phyloP scores from a whole-genome alignment of 2,797 vertebrate genomes.

The Rhynchonycteris naso region DNA sequence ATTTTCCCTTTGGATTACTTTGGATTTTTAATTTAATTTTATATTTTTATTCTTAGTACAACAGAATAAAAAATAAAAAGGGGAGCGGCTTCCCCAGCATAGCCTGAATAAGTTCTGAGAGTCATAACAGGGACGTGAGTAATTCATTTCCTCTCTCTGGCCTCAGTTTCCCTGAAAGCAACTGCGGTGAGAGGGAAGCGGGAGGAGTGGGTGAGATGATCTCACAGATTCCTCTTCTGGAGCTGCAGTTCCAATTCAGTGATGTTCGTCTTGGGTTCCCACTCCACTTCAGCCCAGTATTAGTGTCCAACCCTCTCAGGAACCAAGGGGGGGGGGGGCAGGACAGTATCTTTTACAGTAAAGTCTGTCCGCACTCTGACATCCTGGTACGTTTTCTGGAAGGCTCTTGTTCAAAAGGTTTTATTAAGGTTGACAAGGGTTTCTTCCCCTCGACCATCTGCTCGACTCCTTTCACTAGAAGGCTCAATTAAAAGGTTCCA shows the following conservation, averaged over 20 bases:
- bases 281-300: not conserved
- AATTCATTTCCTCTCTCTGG: not conserved
- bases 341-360: not conserved
- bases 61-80: not conserved
- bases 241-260: not conserved
- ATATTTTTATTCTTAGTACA: not conserved
- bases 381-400: constrained; percentile 24
- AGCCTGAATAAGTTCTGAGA: not conserved
- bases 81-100: not conserved
- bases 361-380: not conserved
- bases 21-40: not conserved
- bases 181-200: not conserved
- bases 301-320: not conserved
- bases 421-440: not conserved
- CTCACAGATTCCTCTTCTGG: not conserved
- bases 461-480: constrained; percentile 9
- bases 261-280: not conserved
- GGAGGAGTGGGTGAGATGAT: not conserved
- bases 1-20: constrained; percentile 24
- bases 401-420: not conserved
- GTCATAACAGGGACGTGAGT: not conserved
- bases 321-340: not conserved
- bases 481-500: not conserved
- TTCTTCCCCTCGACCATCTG: not conserved
- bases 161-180: not conserved